These are phyloP conservation scores for Dione vanillae DNA, from an alignment of 2,888 invertebrate genomes.

Conservation along the genomic window DNA sequence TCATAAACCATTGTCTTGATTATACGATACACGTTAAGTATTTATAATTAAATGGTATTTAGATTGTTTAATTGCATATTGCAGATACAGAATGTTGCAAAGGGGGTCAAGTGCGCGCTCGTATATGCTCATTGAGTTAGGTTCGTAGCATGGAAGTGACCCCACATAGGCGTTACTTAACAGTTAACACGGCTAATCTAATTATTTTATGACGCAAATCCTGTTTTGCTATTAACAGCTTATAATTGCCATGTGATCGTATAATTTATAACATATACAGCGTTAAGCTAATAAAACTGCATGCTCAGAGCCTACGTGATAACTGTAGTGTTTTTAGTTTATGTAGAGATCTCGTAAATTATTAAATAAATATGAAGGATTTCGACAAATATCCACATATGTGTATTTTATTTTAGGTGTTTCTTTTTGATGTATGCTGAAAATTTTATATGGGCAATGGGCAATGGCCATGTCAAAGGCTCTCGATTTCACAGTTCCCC, in stretches of 20 bases:
- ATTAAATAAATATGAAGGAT: no score
- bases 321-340: background rate
- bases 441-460: no score
- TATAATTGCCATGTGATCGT: slow-evolving; percentile 13
- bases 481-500: no score
- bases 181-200: slow-evolving; percentile 28
- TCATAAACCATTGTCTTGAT: no score
- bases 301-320: slow-evolving; percentile 1
- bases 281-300: slow-evolving; percentile 8
- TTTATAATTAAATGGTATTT: background rate
- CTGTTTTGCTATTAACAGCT: slow-evolving; percentile 21
- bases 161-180: background rate
- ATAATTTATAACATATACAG: slow-evolving; percentile 18
- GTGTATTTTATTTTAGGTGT: no score
- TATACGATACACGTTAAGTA: no score
- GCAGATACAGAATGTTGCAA: slow-evolving; percentile 64
- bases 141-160: slow-evolving; percentile 72
- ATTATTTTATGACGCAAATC: slow-evolving; percentile 34
- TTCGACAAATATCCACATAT: no score
- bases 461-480: no score
- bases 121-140: slow-evolving; percentile 78
- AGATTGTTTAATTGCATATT: slow-evolving; percentile 44
- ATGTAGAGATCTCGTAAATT: no score
- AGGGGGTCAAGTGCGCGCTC: slow-evolving; percentile 65
- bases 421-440: no score